These are phyloP conservation scores for Drosophila simulans DNA, from an alignment of 1,140 invertebrate species.

Conservation along the genomic window DNA sequence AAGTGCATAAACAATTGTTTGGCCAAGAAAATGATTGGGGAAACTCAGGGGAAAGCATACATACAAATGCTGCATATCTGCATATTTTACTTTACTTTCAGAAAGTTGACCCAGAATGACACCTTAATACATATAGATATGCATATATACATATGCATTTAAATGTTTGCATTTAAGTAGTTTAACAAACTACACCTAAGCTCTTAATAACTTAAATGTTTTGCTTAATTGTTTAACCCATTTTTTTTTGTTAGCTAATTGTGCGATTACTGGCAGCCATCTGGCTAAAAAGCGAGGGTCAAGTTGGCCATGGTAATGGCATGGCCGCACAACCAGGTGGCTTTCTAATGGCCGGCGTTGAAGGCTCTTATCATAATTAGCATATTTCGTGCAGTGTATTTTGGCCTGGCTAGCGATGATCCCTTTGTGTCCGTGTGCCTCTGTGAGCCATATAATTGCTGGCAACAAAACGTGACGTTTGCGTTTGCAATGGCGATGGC, in stretches of 20 bases:
- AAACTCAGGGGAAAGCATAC: neutral
- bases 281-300: no score
- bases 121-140: no score
- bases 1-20: neutral
- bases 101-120: no score
- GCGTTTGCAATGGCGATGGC: neutral
- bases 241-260: no score
- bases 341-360: slow-evolving; percentile 4
- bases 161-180: no score
- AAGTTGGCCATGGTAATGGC: neutral
- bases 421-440: slow-evolving; percentile 7
- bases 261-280: no score
- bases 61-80: no score
- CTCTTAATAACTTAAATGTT: no score
- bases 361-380: slow-evolving; percentile 30
- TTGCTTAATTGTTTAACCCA: no score
- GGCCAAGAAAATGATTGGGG: neutral
- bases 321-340: slow-evolving; percentile 4
- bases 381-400: slow-evolving; percentile 15
- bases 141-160: no score
- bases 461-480: slow-evolving; percentile 12
- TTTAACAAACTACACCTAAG: no score
- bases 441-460: slow-evolving; percentile 21
- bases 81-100: no score
- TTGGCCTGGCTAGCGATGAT: neutral